phyloP scores from a whole-genome alignment of 2,888 invertebrate genomes.

The Noctua fimbriata region DNA sequence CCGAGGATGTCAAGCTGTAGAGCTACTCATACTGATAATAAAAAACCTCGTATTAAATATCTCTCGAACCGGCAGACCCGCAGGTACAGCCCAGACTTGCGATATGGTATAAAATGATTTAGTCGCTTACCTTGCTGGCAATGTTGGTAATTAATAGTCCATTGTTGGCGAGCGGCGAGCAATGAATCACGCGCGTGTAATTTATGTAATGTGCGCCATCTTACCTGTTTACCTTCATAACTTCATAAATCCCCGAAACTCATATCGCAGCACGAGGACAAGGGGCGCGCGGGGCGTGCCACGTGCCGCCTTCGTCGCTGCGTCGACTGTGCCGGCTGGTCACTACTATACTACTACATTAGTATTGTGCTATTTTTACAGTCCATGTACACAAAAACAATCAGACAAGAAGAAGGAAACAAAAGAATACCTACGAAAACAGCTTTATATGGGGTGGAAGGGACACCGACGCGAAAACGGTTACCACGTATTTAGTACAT shows the following conservation, averaged over 20 bases:
- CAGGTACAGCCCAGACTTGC: background rate
- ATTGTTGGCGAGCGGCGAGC: slow-evolving; percentile 41
- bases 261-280: slow-evolving; percentile 7
- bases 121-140: slow-evolving; percentile 37
- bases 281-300: background rate
- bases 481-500: too few species aligned
- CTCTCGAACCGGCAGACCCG: background rate
- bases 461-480: too few species aligned
- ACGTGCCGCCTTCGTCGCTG: background rate
- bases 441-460: background rate
- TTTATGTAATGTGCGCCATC: slow-evolving; percentile 49
- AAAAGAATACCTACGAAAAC: background rate
- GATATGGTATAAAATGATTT: slow-evolving; percentile 40
- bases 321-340: background rate
- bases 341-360: background rate
- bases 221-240: slow-evolving; percentile 48
- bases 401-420: background rate
- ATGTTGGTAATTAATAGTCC: slow-evolving; percentile 51
- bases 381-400: background rate
- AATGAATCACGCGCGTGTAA: slow-evolving; percentile 45
- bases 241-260: slow-evolving; percentile 48
- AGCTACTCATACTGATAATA: background rate
- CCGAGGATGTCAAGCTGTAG: background rate
- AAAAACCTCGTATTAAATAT: background rate
- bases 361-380: background rate